Conservation (phyloP, 1,140 invertebrate genomes). For the Nephotettix cincticeps region DNA sequence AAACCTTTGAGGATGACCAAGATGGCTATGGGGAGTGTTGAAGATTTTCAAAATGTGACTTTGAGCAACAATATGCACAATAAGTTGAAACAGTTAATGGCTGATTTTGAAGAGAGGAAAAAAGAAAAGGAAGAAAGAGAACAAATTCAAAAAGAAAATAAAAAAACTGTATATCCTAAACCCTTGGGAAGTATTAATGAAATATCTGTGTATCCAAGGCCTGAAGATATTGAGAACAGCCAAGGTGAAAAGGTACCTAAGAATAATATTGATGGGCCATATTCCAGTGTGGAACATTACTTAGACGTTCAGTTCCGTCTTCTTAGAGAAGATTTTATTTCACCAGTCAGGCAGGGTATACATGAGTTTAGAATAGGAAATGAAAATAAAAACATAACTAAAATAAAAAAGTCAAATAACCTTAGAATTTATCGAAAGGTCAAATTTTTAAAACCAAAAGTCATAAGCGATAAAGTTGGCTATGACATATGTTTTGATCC, state of each 20-base stretch:
- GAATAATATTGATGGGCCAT: slow-evolving; percentile 8
- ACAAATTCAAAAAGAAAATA: neutral
- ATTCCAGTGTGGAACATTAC: slow-evolving; percentile 6
- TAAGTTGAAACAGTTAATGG: neutral
- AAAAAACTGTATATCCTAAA: neutral
- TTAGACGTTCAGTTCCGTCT: slow-evolving; percentile 15
- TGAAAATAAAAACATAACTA: neutral
- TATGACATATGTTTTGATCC: slow-evolving; percentile 14
- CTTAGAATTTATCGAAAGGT: slow-evolving; percentile 18
- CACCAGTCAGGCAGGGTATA: slow-evolving; percentile 6
- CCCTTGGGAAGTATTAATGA: neutral
- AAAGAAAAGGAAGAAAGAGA: slow-evolving; percentile 15
- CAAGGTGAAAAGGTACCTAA: neutral
- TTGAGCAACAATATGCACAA: neutral
- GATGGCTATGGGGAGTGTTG: neutral
- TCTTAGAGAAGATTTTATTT: slow-evolving; percentile 19
- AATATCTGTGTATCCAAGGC: neutral
- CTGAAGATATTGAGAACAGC: neutral
- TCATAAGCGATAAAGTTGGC: neutral
- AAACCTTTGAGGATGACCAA: neutral
- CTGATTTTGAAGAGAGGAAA: slow-evolving; percentile 16
- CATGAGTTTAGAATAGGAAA: neutral
- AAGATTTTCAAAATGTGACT: neutral
- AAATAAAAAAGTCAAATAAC: neutral
- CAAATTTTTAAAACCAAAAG: slow-evolving; percentile 2